Base-by-base conservation (phyloP, 2,888 invertebrate genomes). In the Plagodis dolabraria region DNA sequence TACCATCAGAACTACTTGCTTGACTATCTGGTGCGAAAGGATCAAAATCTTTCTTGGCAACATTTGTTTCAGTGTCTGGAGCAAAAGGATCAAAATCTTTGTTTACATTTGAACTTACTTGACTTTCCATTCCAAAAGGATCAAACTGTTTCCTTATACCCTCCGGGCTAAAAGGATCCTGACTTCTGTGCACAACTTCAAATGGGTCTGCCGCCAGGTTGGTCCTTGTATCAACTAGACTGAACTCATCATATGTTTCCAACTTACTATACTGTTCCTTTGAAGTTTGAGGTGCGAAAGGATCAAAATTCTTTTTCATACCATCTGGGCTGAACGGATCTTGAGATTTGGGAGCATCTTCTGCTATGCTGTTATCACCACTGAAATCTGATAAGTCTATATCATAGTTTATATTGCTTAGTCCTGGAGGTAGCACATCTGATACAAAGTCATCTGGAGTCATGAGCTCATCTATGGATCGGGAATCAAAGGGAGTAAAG, bases 301-400 rank as follows among this genome's bases (percentile, higher is more conserved):
- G 93, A 76, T 94, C 93, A 73, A 93, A 93, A 0, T 64, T 59
- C 57, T 91, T 77, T 65, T 80, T 86, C 33, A 88, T 69, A 0
- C 85, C 92, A 2, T 94, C 89, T 2, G 94, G 94, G 70, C 94
- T 94, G 68, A 94, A 94, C 0, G 94, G 94, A 72, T 94, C 94
- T 77, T 94, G 10, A 52, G 65, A 68, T 60, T 79, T 93, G 9
- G 87, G 85, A 0, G 76, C 72, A 36, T 91, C 92, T 7, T 96
- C 96, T 0, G 94, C 94, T 33, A 94, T 87, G 68, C 96, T 96
- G 74, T 96, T 96, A 7, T 96, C 96, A 0, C 94, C 95, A 71
- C 96, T 96, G 44, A 95, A 87, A 81, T 96, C 96, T 5, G 96
- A 96, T 59, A 96, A 87, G 80, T 96, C 96, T 57, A 96, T 96